Evolutionary conservation across 2,888 invertebrate genomes (phyloP).

Genomic region (Muschampia plurimacula): DNA sequence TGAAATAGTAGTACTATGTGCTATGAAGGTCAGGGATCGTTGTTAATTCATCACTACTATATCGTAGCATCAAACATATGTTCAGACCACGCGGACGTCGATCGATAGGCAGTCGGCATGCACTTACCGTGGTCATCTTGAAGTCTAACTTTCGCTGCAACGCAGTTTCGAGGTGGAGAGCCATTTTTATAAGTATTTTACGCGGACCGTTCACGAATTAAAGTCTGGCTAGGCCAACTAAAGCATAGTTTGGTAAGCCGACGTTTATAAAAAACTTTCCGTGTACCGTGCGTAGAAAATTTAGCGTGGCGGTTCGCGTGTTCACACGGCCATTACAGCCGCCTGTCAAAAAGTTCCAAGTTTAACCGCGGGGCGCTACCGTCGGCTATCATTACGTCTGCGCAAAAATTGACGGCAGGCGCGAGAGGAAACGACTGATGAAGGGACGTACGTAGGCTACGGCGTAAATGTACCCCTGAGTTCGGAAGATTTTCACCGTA

Average conservation of each 20-base stretch:
- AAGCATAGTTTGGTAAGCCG: slow-evolving; percentile 70
- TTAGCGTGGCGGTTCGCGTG: slow-evolving; percentile 79
- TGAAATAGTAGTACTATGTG: slow-evolving; percentile 21
- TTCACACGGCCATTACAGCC: slow-evolving; percentile 83
- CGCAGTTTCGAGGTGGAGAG: slow-evolving; percentile 81
- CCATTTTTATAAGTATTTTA: slow-evolving; percentile 61
- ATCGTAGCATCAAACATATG: slow-evolving; percentile 72
- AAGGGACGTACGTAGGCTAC: slow-evolving; percentile 41
- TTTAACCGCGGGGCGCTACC: slow-evolving; percentile 70
- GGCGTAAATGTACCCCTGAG: slow-evolving; percentile 51
- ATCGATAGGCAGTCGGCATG: slow-evolving; percentile 71
- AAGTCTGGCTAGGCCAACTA: slow-evolving; percentile 67
- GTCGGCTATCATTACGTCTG: slow-evolving; percentile 73
- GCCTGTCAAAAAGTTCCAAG: slow-evolving; percentile 73
- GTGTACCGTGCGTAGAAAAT: slow-evolving; percentile 70
- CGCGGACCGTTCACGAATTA: slow-evolving; percentile 57
- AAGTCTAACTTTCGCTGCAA: slow-evolving; percentile 84
- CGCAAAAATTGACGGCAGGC: slow-evolving; percentile 66
- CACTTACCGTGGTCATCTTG: slow-evolving; percentile 85
- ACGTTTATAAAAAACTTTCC: slow-evolving; percentile 72
- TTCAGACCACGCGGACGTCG: slow-evolving; percentile 74
- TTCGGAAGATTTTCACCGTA: slow-evolving; percentile 62
- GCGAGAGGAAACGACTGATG: slow-evolving; percentile 49
- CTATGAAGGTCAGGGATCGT: slow-evolving; percentile 48
- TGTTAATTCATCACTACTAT: slow-evolving; percentile 54